Conservation (phyloP, 1,140 invertebrate species). For the Neodiprion lecontei region DNA sequence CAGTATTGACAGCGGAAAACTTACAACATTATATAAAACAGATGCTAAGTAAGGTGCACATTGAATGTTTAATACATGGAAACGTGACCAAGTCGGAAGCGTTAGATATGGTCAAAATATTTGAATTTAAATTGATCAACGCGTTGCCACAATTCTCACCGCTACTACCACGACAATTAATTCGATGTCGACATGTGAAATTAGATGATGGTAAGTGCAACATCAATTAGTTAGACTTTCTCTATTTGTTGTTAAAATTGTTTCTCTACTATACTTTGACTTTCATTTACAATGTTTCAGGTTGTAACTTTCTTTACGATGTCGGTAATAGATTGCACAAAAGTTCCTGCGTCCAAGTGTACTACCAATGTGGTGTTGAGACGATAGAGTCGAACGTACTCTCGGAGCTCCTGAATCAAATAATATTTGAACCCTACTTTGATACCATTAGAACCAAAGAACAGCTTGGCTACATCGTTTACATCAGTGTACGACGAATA, state of each 20-base stretch:
- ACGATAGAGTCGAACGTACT: conserved; percentile 80
- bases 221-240: no score
- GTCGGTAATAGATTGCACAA: conserved; percentile 83
- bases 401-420: conserved; percentile 87
- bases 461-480: conserved; percentile 94
- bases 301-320: conserved; percentile 77
- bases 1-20: conserved; percentile 77
- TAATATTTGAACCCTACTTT: conserved; percentile 91
- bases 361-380: conserved; percentile 88
- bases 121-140: conserved; percentile 71
- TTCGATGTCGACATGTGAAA: conserved; percentile 82
- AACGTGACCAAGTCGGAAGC: conserved; percentile 77
- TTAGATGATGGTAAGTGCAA: conserved; percentile 75
- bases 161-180: conserved; percentile 80
- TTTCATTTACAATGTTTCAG: conserved; percentile 58
- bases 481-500: conserved; percentile 79
- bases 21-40: conserved; percentile 78
- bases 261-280: neutral
- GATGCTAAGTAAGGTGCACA: conserved; percentile 79
- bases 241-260: neutral
- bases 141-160: conserved; percentile 66
- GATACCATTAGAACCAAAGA: conserved; percentile 89
- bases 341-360: conserved; percentile 85
- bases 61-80: conserved; percentile 87
- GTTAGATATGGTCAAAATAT: conserved; percentile 69